Base-by-base conservation (phyloP, 2,888 invertebrate genomes). In the Tortricodes alternella region DNA sequence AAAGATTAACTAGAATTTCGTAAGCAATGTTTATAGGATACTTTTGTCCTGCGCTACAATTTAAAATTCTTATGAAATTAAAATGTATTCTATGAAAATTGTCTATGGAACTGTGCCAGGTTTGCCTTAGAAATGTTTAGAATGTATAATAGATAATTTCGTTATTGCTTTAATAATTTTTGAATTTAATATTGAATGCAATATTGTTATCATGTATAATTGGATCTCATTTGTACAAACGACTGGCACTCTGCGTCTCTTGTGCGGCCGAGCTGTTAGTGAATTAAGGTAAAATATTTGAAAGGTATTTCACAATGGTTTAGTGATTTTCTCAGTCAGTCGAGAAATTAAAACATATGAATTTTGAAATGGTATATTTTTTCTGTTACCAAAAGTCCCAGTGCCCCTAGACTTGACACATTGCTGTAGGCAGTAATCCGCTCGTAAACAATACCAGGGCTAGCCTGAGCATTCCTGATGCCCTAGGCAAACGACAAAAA, bases 301-400 rank as follows among this genome's bases (percentile, higher is more conserved):
- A 81, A 78, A 67, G 77, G 79, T 85, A 83, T 85, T 83, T 85
- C 80, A 74, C 74, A 65, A 78, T 75, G 67, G 69, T 80, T 80
- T 79, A 75, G 76, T 74, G 67, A 66, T 78, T 83, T 81, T 78
- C 75, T 63, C 63, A 66, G 65, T 23, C 16, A 71, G 65, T 71
- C 65, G 64, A 79, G 67, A 77, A 74, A 86, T 80, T 83, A 85
- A 85, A 85, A 72, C 61, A 69, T 72, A 73, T 73, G 70, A 77
- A 71, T 73, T 73, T 75, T 72, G 66, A 39, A 56, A 51, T 44
- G 5, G 9, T 11, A 1, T n/a, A n/a, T 21, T 8, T 53, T 46
- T 46, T 13, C 16, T 34, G 46, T 24, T 8, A 27, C 4, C 4
- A 34, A 3, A n/a, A n/a, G n/a, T n/a, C n/a, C n/a, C n/a, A n/a